Evolutionary conservation across 2,797 vertebrate species (phyloP), one percentile per base, ranked within the genome.

Genomic region (Siniperca obscura): DNA sequence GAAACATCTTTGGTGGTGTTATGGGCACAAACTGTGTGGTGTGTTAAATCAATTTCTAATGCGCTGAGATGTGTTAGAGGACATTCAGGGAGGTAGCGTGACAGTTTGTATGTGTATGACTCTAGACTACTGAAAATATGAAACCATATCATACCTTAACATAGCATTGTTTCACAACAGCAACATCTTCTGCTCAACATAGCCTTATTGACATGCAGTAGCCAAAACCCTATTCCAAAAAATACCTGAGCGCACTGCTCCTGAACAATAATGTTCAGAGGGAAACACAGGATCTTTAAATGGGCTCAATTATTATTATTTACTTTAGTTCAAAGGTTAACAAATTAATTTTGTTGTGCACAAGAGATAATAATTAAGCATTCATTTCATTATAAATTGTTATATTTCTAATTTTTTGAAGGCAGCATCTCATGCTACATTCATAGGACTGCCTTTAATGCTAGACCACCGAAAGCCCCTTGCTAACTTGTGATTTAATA

Each of bases 1-100:
- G 61, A 50, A 81, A 82, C 61, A 75, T 78, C 19, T 68, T 52
- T 59, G 48, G 16, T 4, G 21, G 65, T 40, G 34, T 82, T 36
- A 7, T 14, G 19, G 53, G 38, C 13, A 52, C 11, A 50, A 36
- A 36, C 30, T 30, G 30, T 30, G 30, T 30, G 30, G 30, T 30
- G 30, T 30, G 30, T 30, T 30, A 30, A 30, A 30, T 30, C 5
- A 13, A 19, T 74, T 69, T 34, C 21, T 46, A 40, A 52, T 38
- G 56, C 55, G 7, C 25, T 27, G 4, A 65, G 7, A 71, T 42
- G 14, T 65, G 44, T 75, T 25, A 48, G 30, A 69, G 68, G 66
- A 61, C 42, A 34, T 71, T 57, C 3, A 3, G 22, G 4, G n/a
- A 46, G 22, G 16, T 3, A n/a, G 11, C 1, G 1, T 68, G 10